Evolutionary conservation across 2,888 invertebrate genomes (phyloP), one percentile per base, ranked within the genome.

Genomic region (Zeuzera pyrina): DNA sequence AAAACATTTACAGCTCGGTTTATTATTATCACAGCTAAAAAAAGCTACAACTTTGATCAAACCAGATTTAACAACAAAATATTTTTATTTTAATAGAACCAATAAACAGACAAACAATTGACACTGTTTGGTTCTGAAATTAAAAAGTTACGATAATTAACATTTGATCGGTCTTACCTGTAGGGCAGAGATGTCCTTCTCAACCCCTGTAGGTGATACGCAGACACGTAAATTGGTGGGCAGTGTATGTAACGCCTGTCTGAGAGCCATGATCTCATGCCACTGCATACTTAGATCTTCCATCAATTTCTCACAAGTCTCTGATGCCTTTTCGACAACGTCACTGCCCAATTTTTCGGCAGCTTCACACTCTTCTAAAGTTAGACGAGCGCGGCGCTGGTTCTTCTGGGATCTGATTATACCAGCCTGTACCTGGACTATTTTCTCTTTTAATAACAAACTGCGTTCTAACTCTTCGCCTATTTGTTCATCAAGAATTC

Each of bases 381-480:
- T 85, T 6, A 86, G 72, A 0, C 85, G 79, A n/a, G 86, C 85
- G 33, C 88, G 86, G 2, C 86, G 84, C 55, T 93, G 92, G 35
- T 88, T 87, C 44, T 90, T 88, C 35, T 88, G 86, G 16, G 91
- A 87, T 29, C 89, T 84, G 1, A 77, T 73, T n/a, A 93, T 86
- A 14, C 92, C 92, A 7, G 87, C 86, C 51, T 91, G 88, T 2
- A 94, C 89, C 23, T 89, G 85, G 29, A 88, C 87, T 8, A 94
- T 84, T 47, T 90, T 89, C 52, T 93, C 92, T 31, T 90, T 88
- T n/a, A 94, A 72, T 4, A 91, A 65, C 39, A 88, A 78, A 2
- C 92, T 91, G 1, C 90, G 87, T 57, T 94, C 93, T 5, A 93
- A 65, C 59, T 94, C 94, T 65, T 93, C 93, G 8, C 87, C 79